phyloP scores from a whole-genome alignment of 2,797 vertebrate genomes.

The Austrolebias charrua region DNA sequence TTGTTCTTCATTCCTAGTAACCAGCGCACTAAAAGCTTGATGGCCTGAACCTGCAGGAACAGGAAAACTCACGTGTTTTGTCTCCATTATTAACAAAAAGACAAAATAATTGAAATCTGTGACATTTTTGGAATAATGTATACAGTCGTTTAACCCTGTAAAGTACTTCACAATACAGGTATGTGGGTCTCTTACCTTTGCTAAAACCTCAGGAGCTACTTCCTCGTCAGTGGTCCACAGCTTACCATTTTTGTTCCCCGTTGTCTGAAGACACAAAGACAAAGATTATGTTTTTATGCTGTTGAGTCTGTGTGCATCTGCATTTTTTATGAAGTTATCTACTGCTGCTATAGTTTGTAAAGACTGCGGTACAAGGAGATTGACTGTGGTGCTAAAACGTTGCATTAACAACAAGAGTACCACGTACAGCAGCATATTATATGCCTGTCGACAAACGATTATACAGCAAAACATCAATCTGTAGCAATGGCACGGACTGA shows the following conservation, averaged over 20 bases:
- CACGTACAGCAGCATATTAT: too few relatives aligned
- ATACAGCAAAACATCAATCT: too few relatives aligned
- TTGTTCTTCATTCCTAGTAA: conserved; percentile 99
- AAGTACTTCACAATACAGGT: too few relatives aligned
- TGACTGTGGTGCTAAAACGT: too few relatives aligned
- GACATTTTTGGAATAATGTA: too few relatives aligned
- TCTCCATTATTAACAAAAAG: not conserved
- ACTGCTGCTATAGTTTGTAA: too few relatives aligned
- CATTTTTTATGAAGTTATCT: too few relatives aligned
- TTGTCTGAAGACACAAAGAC: conserved; percentile 78
- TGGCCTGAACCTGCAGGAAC: conserved; percentile 90
- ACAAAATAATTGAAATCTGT: not conserved
- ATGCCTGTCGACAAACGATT: too few relatives aligned
- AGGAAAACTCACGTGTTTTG: not conserved
- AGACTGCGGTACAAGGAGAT: too few relatives aligned
- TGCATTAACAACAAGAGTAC: too few relatives aligned
- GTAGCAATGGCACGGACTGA: too few relatives aligned
- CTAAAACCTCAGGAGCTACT: conserved; percentile 95
- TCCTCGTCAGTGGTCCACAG: conserved; percentile 97
- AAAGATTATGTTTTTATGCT: not conserved
- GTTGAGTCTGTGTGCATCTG: too few relatives aligned
- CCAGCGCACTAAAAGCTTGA: conserved; percentile 97
- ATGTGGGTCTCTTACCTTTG: conserved; percentile 69
- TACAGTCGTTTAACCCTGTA: not conserved
- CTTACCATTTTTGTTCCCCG: conserved; percentile 97